Conservation (phyloP, 2,797 vertebrate genomes). For the Triplophysa yarkandensis region DNA sequence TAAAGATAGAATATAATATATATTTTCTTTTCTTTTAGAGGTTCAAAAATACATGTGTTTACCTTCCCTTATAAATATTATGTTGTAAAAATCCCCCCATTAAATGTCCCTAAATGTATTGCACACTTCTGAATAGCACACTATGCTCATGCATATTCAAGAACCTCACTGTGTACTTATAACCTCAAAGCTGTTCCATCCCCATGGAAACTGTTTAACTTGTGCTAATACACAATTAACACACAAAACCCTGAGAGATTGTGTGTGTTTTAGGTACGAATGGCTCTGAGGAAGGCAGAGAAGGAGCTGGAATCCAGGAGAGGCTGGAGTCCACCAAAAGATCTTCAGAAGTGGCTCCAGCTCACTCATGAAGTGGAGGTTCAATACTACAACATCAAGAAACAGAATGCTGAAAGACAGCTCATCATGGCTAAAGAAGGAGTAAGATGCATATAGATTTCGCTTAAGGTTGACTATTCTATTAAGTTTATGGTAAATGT, state of each 20-base stretch:
- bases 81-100: neutral
- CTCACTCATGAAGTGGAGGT: slow-evolving; percentile 79
- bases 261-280: slow-evolving; percentile 79
- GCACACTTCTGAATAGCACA: neutral
- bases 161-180: neutral
- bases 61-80: too few species aligned
- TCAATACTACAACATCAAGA: slow-evolving; percentile 94
- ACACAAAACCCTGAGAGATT: neutral
- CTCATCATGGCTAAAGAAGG: slow-evolving; percentile 90
- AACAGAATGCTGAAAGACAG: slow-evolving; percentile 89
- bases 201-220: slow-evolving; percentile 4
- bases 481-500: slow-evolving; percentile 5
- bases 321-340: slow-evolving; percentile 64
- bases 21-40: too few species aligned
- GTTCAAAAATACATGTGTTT: neutral
- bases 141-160: neutral
- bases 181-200: slow-evolving; percentile 1
- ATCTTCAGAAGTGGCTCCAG: slow-evolving; percentile 76
- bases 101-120: neutral
- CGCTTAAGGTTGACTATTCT: neutral
- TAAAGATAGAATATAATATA: too few species aligned
- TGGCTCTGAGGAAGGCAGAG: slow-evolving; percentile 90
- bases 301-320: slow-evolving; percentile 86
- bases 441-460: slow-evolving; percentile 73
- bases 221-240: neutral